Evolutionary conservation across 2,888 invertebrate genomes (phyloP).

Genomic region (Ormyrus rosae): DNA sequence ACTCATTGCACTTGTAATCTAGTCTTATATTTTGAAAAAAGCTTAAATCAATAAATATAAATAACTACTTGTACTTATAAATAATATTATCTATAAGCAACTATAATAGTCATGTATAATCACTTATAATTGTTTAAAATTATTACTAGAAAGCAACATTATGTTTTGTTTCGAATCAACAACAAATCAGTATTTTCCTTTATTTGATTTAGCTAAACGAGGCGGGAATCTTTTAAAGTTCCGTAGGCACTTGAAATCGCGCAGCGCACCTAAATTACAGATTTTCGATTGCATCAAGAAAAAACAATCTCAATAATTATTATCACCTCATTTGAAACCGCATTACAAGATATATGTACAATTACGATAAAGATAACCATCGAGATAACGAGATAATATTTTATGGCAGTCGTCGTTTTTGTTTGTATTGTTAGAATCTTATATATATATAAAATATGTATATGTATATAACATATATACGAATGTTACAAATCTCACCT

Average conservation of each 20-base stretch:
- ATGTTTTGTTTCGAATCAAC: conserved; percentile 23
- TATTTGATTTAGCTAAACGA: conserved; percentile 35
- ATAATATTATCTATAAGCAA: conserved; percentile 30
- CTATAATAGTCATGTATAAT: conserved; percentile 30
- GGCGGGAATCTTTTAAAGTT: conserved; percentile 31
- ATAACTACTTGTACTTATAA: conserved; percentile 30
- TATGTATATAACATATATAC: conserved; percentile 61
- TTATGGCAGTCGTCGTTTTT: conserved; percentile 70
- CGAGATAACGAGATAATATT: conserved; percentile 70
- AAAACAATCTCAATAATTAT: conserved; percentile 55
- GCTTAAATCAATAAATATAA: conserved; percentile 13
- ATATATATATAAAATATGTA: conserved; percentile 58
- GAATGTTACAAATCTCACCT: conserved; percentile 64
- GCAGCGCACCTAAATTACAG: conserved; percentile 39
- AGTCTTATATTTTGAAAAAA: not conserved
- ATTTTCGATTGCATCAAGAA: conserved; percentile 41
- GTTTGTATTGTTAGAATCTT: conserved; percentile 63
- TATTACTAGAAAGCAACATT: conserved; percentile 27
- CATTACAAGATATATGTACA: conserved; percentile 60
- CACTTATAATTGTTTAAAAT: not conserved
- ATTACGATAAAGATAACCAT: conserved; percentile 66
- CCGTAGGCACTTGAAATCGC: conserved; percentile 5
- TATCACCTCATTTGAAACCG: conserved; percentile 63
- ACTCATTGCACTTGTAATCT: no score
- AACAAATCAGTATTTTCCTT: conserved; percentile 17